These are phyloP conservation scores for Coregonus sp. DNA, from an alignment of 2,797 vertebrate species.

Conservation along the genomic window DNA sequence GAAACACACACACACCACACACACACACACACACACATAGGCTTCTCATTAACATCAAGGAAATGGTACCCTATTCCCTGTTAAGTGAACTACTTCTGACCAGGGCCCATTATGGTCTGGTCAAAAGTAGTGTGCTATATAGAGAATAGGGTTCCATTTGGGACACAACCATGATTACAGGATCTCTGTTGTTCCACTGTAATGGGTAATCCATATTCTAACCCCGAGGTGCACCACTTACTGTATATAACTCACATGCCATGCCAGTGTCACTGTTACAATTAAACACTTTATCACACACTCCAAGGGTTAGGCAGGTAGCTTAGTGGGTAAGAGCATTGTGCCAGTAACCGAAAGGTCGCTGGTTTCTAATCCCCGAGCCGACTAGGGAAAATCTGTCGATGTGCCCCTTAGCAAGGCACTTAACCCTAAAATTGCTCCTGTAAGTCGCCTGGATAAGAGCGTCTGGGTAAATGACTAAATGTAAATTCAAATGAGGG, in stretches of 20 bases:
- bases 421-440: too few species aligned
- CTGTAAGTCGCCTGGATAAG: too few species aligned
- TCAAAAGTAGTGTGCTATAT: neutral
- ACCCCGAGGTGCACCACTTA: conserved; percentile 59
- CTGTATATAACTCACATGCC: conserved; percentile 57
- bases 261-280: conserved; percentile 66
- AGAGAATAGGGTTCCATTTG: neutral
- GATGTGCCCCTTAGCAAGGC: too few species aligned
- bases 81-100: neutral
- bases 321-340: too few species aligned
- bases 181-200: conserved; percentile 59
- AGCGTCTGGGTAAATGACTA: too few species aligned
- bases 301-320: conserved; percentile 27
- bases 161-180: conserved; percentile 17
- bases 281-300: conserved; percentile 65
- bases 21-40: conserved; percentile 35
- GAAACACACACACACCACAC: neutral
- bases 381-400: too few species aligned
- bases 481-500: too few species aligned
- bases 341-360: too few species aligned
- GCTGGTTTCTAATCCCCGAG: too few species aligned
- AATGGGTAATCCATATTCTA: conserved; percentile 68
- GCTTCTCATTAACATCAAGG: conserved; percentile 17
- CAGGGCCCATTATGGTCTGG: neutral
- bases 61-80: neutral